phyloP scores from a whole-genome alignment of 2,113 vertebrate species.

The Varanus salvator region DNA sequence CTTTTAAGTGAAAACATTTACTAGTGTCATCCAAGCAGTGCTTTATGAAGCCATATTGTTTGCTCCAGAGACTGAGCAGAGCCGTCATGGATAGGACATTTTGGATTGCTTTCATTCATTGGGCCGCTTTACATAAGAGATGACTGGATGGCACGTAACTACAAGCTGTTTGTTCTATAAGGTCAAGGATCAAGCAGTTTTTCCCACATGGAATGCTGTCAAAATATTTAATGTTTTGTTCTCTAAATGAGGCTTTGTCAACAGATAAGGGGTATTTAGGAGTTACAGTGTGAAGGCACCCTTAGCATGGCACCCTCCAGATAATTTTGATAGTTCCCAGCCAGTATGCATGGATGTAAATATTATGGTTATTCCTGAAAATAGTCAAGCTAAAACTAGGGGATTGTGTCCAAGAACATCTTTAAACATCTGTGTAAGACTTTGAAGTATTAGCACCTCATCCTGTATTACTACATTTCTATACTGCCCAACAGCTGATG shows the following conservation, averaged over 20 bases:
- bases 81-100: background rate
- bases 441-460: background rate
- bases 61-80: too few species aligned
- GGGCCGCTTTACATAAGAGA: too few species aligned
- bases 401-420: background rate
- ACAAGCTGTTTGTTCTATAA: background rate
- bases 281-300: background rate
- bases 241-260: background rate
- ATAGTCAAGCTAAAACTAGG: background rate
- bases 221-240: background rate
- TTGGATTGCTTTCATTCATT: too few species aligned
- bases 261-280: background rate
- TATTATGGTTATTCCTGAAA: background rate
- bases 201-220: background rate
- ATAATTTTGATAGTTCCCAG: too few species aligned
- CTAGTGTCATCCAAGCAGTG: background rate
- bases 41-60: background rate
- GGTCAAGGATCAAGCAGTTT: too few species aligned
- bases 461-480: too few species aligned
- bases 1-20: background rate
- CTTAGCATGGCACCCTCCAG: too few species aligned
- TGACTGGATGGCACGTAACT: too few species aligned
- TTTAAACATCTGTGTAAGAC: background rate
- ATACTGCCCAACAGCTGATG: too few species aligned
- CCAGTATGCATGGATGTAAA: too few species aligned